Base-by-base conservation (phyloP, 2,888 invertebrate species). In the Tetragonula carbonaria region DNA sequence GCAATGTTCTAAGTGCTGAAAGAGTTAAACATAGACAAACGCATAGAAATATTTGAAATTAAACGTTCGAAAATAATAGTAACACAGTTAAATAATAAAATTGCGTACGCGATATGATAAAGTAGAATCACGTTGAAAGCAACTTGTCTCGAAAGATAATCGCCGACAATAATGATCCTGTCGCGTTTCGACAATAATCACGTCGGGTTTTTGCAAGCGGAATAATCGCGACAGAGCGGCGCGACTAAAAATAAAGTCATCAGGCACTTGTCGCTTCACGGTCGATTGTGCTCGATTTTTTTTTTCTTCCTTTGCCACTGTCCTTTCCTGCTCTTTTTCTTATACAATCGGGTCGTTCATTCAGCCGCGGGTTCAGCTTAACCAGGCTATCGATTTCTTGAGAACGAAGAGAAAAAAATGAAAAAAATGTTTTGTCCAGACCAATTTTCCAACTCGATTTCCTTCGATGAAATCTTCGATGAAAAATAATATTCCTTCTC, bases 161-260 rank as follows among this genome's bases (percentile, higher is more conserved):
- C 81, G 62, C 45, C n/a, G 59, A 68, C 81, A 68, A 74, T 67
- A 80, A 57, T 59, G 63, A 28, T 28, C 59, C n/a, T 45, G 38
- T 55, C 53, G 67, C 55, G 55, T 68, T 80, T 73, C 80, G 79
- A 71, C 79, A 72, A 71, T 80, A 80, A 80, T 78, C 71, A 71
- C 71, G 71, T 38, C 38, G 23, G 57, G 59, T 80, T 80, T 80
- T 80, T 78, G 50, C 57, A 57, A 16, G n/a, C 11, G 57, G 23
- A 70, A 65, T 78, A 78, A 81, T 80, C 82, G 57, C 62, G 73
- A 73, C 68, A 5, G n/a, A 62, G 73, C 55, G 66, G 16, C 13
- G 50, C 55, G 33, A 51, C 66, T 74, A 82, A 74, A 82, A 82
- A 82, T 82, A 82, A 82, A 82, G 82, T 82, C 82, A 74, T 72